These are phyloP conservation scores for Pristionchus exspectatus DNA, from an alignment of 2,888 invertebrate species.

Conservation along the genomic window DNA sequence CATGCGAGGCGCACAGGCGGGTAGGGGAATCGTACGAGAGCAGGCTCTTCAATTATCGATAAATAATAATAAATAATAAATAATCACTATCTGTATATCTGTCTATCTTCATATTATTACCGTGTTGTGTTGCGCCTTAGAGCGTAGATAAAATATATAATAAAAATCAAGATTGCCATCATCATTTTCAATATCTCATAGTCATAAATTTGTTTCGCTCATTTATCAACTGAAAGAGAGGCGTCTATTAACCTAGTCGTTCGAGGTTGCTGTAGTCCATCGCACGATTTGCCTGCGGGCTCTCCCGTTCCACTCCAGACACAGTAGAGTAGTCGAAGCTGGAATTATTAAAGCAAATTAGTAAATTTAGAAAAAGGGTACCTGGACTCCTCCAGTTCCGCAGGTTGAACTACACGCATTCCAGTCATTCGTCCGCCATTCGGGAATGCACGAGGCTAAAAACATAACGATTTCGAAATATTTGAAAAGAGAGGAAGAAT, in stretches of 20 bases:
- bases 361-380: background rate
- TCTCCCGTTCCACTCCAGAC: constrained; percentile 91
- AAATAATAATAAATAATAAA: background rate
- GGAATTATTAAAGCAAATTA: constrained; percentile 75
- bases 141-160: background rate
- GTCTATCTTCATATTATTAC: too few relatives aligned
- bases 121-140: too few relatives aligned
- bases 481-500: background rate
- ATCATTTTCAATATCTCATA: too few relatives aligned
- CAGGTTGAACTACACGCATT: constrained; percentile 92
- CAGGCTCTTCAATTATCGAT: constrained; percentile 39
- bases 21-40: constrained; percentile 31
- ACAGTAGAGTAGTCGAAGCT: constrained; percentile 92
- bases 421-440: constrained; percentile 94
- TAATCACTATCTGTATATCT: background rate
- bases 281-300: constrained; percentile 90
- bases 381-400: constrained; percentile 86
- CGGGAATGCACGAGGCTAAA: constrained; percentile 82
- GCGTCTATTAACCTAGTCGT: constrained; percentile 25
- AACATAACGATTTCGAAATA: background rate
- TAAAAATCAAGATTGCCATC: background rate
- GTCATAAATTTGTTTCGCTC: too few relatives aligned
- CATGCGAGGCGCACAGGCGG: constrained; percentile 3
- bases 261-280: constrained; percentile 59
- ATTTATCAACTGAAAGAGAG: too few relatives aligned